phyloP scores from a whole-genome alignment of 2,113 vertebrate species.

The Cettia cetti region DNA sequence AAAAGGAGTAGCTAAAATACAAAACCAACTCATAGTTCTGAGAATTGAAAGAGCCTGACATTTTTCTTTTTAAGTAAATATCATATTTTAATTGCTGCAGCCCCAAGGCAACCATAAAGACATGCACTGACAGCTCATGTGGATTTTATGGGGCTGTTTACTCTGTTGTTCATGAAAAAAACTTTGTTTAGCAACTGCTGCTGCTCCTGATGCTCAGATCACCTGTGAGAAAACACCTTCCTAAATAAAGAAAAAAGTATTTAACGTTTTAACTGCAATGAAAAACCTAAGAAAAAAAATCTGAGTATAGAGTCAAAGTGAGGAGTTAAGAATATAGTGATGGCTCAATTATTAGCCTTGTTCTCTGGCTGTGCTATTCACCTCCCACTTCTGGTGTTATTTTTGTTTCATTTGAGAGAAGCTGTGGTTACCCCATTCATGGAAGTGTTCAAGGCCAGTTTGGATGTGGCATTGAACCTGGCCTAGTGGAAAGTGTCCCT shows the following conservation, averaged over 20 bases:
- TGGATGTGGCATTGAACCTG: not conserved
- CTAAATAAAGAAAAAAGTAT: not conserved
- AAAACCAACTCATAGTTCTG: not conserved
- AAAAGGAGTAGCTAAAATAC: constrained; percentile 9
- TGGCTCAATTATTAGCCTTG: not conserved
- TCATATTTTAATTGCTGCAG: constrained; percentile 56
- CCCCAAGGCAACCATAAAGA: constrained; percentile 35
- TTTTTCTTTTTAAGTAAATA: constrained; percentile 62
- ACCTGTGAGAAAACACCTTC: not conserved
- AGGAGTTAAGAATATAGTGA: not conserved
- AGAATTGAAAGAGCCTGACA: constrained; percentile 29
- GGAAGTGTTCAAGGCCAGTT: not conserved
- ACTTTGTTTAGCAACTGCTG: constrained; percentile 28
- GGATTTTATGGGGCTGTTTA: constrained; percentile 57
- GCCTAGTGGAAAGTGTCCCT: not conserved
- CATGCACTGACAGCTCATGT: constrained; percentile 22
- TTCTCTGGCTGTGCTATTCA: not conserved
- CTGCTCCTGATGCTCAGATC: not conserved
- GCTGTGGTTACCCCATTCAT: not conserved
- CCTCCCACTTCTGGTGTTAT: not conserved
- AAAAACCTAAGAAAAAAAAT: not conserved
- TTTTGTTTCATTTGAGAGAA: not conserved
- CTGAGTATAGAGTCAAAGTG: not conserved
- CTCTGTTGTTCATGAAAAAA: constrained; percentile 22
- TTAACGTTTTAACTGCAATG: not conserved